phyloP scores from a whole-genome alignment of 2,113 vertebrate species.

The Sigmodon hispidus region DNA sequence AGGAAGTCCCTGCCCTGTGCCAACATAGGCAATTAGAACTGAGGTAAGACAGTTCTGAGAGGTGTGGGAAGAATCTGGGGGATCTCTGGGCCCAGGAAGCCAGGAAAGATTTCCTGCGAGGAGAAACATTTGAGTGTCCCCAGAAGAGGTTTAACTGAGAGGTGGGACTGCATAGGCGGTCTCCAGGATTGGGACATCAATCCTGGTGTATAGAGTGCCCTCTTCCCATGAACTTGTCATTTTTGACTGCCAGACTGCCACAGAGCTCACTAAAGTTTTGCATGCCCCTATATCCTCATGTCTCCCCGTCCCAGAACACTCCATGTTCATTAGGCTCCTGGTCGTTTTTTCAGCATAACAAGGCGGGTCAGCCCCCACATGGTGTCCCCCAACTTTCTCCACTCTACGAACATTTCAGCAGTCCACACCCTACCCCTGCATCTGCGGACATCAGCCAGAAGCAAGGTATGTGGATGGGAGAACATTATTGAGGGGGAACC shows the following conservation, averaged over 20 bases:
- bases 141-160: neutral
- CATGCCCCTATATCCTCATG: rapidly evolving
- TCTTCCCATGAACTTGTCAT: neutral
- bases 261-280: neutral
- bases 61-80: neutral
- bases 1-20: neutral
- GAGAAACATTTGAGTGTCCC: too few species aligned
- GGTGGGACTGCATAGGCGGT: too few species aligned
- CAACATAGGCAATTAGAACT: neutral
- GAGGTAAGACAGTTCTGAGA: neutral
- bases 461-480: slow-evolving; percentile 88
- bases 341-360: slow-evolving; percentile 93
- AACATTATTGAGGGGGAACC: neutral
- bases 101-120: neutral
- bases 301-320: neutral
- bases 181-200: neutral
- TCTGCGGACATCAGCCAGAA: slow-evolving; percentile 97
- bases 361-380: slow-evolving; percentile 96
- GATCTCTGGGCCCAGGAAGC: neutral
- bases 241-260: neutral
- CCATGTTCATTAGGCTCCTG: neutral
- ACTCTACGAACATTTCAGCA: slow-evolving; percentile 97
- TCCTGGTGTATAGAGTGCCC: neutral
- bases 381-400: slow-evolving; percentile 95
- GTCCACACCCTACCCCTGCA: slow-evolving; percentile 91